Conservation (phyloP, 2,113 vertebrate species). For the Agapornis roseicollis region DNA sequence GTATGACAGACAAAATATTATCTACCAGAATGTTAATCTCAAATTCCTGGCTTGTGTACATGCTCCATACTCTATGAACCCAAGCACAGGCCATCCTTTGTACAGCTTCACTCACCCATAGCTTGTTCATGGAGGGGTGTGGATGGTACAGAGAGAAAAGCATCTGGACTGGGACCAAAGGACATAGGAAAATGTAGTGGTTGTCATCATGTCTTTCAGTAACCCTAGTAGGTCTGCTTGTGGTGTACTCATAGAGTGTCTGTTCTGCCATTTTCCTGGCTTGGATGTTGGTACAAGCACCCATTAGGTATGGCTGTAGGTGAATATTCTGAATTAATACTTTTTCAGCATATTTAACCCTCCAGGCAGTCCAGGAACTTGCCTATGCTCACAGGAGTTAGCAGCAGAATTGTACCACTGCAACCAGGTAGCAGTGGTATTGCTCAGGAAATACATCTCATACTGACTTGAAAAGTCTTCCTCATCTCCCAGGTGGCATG, state of each 20-base stretch:
- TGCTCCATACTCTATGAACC: background rate
- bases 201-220: background rate
- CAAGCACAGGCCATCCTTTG: background rate
- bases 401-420: background rate
- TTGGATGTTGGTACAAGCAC: background rate
- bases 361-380: background rate
- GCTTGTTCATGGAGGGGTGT: background rate
- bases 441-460: background rate
- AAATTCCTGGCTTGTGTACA: background rate
- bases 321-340: background rate
- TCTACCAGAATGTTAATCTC: background rate
- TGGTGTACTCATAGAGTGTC: rapidly evolving
- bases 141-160: background rate
- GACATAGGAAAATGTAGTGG: rapidly evolving
- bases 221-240: no score
- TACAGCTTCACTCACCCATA: background rate
- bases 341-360: background rate
- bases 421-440: background rate
- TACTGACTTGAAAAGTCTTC: background rate
- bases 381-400: background rate
- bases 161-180: background rate
- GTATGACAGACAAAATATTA: background rate
- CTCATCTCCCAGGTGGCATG: background rate
- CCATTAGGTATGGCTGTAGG: background rate
- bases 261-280: background rate